Conservation (phyloP, 1,140 invertebrate species). For the Oedothorax gibbosus region DNA sequence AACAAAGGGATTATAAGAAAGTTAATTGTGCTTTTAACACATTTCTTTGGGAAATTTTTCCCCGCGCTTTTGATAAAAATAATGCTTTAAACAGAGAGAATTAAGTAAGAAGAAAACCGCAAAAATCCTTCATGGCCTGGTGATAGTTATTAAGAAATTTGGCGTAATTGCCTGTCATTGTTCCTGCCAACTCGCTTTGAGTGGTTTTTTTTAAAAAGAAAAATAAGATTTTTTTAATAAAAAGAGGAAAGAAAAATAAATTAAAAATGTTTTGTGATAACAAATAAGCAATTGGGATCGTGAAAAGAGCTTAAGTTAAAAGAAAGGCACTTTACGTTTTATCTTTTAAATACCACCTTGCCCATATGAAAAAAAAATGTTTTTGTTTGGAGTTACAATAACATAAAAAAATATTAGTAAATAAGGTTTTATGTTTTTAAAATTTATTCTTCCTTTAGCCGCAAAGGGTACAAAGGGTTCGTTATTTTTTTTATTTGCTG, state of each 20-base stretch:
- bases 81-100: constrained; percentile 33
- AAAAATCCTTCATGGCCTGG: constrained; percentile 11
- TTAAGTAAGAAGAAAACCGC: constrained; percentile 47
- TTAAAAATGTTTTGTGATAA: constrained; percentile 3
- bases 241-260: constrained; percentile 11
- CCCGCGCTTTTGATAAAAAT: constrained; percentile 38
- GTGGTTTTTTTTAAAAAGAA: constrained; percentile 4
- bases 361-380: neutral
- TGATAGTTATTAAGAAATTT: constrained; percentile 45
- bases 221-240: constrained; percentile 17
- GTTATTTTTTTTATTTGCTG: neutral
- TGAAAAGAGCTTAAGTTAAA: constrained; percentile 20
- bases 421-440: neutral
- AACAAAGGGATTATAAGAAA: constrained; percentile 49
- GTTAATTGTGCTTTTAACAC: constrained; percentile 57
- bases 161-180: constrained; percentile 51
- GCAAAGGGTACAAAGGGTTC: neutral
- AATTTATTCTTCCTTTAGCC: neutral
- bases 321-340: constrained; percentile 2
- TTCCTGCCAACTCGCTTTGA: constrained; percentile 47
- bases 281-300: constrained; percentile 16
- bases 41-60: constrained; percentile 27
- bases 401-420: neutral
- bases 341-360: neutral
- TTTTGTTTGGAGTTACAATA: too few species aligned